Conservation (phyloP, 2,797 vertebrate genomes). For the Cyprinodon diabolis region DNA sequence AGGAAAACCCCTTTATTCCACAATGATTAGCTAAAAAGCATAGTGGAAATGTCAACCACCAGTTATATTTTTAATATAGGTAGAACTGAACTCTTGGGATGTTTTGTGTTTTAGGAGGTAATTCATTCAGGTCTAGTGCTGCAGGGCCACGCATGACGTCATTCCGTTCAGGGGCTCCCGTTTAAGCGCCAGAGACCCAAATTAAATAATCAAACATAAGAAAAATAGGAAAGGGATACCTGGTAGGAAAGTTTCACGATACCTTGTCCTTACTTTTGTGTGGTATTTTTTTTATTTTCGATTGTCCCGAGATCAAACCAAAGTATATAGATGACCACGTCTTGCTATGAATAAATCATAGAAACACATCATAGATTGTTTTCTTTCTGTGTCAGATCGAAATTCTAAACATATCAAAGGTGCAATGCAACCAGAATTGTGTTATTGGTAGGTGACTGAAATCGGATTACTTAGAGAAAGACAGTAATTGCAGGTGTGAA, state of each 20-base stretch:
- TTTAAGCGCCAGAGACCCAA: conserved; percentile 25
- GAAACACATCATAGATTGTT: not conserved
- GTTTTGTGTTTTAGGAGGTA: not conserved
- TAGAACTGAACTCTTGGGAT: not conserved
- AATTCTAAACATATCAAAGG: not conserved
- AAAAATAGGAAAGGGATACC: not conserved
- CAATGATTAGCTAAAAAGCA: not conserved
- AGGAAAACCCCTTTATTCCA: not conserved
- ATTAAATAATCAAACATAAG: not conserved
- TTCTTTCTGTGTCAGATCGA: not conserved
- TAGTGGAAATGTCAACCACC: rapidly evolving
- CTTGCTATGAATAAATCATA: not conserved
- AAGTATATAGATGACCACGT: not conserved
- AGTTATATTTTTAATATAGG: not conserved
- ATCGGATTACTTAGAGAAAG: not conserved
- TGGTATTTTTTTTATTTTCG: not conserved
- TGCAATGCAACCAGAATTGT: too few species aligned
- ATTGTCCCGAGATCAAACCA: not conserved
- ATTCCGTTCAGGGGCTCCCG: conserved; percentile 22
- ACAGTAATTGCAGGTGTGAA: not conserved
- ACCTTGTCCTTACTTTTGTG: not conserved
- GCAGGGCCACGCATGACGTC: conserved; percentile 65
- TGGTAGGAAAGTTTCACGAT: not conserved
- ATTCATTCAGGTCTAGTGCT: conserved; percentile 39
- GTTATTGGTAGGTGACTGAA: not conserved